phyloP scores from a whole-genome alignment of 2,113 vertebrate genomes.

The Australoheros scitulus region DNA sequence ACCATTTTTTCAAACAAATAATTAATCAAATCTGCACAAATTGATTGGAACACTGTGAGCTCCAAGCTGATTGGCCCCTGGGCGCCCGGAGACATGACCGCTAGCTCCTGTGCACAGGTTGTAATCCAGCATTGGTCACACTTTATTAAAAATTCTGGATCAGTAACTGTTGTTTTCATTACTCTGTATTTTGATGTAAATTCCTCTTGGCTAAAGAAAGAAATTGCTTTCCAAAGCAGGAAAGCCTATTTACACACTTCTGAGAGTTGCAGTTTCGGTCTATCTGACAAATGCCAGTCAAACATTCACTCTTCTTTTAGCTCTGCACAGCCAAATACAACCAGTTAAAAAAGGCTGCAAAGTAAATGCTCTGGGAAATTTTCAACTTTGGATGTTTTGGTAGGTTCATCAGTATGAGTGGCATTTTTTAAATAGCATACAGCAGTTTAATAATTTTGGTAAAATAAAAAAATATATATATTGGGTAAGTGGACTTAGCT shows the following conservation, averaged over 20 bases:
- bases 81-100: neutral
- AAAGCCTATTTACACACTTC: neutral
- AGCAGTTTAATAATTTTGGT: too few relatives aligned
- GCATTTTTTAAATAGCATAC: too few relatives aligned
- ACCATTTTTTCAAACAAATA: neutral
- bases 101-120: neutral
- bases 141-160: neutral
- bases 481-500: neutral
- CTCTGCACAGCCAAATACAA: neutral
- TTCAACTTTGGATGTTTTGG: neutral
- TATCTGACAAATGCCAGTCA: neutral
- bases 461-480: too few relatives aligned
- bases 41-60: neutral
- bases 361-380: neutral
- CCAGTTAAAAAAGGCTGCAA: neutral
- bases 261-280: neutral
- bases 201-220: neutral
- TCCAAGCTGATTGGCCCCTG: neutral
- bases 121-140: neutral
- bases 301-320: neutral
- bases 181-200: neutral
- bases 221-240: neutral
- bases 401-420: neutral
- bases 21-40: neutral
- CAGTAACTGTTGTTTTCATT: neutral